Evolutionary conservation across 2,797 vertebrate species (phyloP), one percentile per base, ranked within the genome.

Genomic region (Enteromius mattozi): DNA sequence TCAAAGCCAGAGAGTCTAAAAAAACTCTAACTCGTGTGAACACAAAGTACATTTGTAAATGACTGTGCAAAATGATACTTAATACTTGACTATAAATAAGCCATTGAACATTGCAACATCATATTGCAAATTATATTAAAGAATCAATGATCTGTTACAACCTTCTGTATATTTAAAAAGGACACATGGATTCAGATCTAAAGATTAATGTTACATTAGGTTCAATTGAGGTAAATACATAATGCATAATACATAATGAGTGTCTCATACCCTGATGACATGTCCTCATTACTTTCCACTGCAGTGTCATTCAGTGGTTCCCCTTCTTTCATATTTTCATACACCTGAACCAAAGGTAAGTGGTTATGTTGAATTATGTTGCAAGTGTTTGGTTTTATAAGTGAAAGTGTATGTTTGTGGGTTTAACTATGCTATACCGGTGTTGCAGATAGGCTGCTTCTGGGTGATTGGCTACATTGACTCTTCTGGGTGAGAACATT

Each of bases 191-290:
- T 47, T 72, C 14, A 16, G 16, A 76, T 35, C 10, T 54, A 27
- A 45, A 71, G 3, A 71, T 1, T 47, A 24, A 37, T 37, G 6
- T 56, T 37, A 14, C 19, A 59, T n/a, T n/a, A 75, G 27, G 3
- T 75, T 37, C n/a, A 75, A 8, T 6, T 35, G 49, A 7, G 30
- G 9, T 63, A 33, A 63, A 19, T 40, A 40, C 40, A 59, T 35
- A 35, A 2, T 33, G 33, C n/a, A n/a, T n/a, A n/a, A n/a, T 45
- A 16, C 21, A 71, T 40, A 45, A 16, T 10, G 7, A 16, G 12
- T 80, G 17, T 65, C 16, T 21, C 56, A 24, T 75, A 82, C 81
- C 30, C 21, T 40, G 42, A 66, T 27, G 70, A 66, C 21, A 9
- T 8, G 10, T 82, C 19, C 4, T 47, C 69, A 37, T 47, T 75